Percentiles rank a stretch among this genome's conserved stretches.
Conservation (phyloP, 2,797 vertebrate genomes). For the Neomorphus geoffroyi region DNA sequence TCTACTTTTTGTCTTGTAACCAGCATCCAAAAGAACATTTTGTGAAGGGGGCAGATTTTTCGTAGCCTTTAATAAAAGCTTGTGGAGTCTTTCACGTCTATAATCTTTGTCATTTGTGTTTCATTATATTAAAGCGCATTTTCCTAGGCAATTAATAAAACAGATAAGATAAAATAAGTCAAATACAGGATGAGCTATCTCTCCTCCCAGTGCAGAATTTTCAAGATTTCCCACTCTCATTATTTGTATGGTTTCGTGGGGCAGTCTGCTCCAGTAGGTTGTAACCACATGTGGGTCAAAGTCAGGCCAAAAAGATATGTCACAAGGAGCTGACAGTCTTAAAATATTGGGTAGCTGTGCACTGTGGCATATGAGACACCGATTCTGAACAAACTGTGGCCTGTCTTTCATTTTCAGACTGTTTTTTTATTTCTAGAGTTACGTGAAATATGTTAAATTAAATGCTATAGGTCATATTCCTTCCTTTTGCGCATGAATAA, state of each 20-base stretch:
- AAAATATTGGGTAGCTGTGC: not conserved
- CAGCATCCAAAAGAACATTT: not conserved
- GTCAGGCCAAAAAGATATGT: not conserved
- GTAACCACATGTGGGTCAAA: not conserved
- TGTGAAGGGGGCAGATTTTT: not conserved
- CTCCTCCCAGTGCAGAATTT: not conserved
- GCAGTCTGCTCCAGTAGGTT: not conserved
- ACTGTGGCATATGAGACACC: not conserved
- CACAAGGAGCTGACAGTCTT: not conserved
- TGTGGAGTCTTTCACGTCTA: not conserved
- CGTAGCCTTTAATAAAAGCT: not conserved
- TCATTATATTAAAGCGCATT: not conserved
- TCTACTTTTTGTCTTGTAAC: not conserved
- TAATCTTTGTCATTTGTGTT: not conserved
- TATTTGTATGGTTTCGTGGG: not conserved
- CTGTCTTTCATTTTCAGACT: not conserved
- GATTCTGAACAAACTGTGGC: not conserved
- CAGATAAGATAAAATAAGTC: not conserved
- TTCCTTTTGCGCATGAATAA: not conserved
- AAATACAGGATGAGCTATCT: not conserved
- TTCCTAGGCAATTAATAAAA: not conserved
- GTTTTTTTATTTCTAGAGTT: too few species aligned
- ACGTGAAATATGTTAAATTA: not conserved
- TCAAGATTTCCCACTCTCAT: not conserved
- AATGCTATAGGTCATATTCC: fast-evolving